Evolutionary conservation across 2,888 invertebrate genomes (phyloP), one percentile per base, ranked within the genome.

Genomic region (Bellardia bayeri): DNA sequence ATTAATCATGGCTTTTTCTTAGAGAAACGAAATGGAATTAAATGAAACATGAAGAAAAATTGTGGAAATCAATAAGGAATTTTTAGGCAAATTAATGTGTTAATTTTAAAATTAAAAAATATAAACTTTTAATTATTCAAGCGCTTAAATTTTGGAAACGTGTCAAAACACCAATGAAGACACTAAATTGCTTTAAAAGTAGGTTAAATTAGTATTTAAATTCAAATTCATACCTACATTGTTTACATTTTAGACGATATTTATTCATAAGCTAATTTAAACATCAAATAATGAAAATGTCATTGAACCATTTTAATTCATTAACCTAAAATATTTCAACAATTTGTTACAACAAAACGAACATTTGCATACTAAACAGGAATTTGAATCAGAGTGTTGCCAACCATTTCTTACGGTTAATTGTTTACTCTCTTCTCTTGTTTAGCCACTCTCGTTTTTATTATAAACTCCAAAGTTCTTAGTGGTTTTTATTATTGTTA

Each of bases 251-350:
- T 54, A 16, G 54, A 23, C n/a, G 5, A 4, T 7, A 54, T 16
- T 54, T 54, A 51, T 54, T 16, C 6, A 54, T n/a, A 40, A 40
- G 23, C 23, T 23, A 40, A 40, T 2, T 13, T 13, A 45, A 45
- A 13, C 11, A 45, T n/a, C n/a, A 13, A n/a, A 54, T 66, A 45
- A 66, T 42, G 14, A 40, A 58, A 72, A 58, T 42, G 71, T 71
- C 71, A 7, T 56, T 16, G 71, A 54, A 71, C 71, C 56, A 11
- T 54, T 42, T 6, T 23, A 72, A 45, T 51, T 69, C 9, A 63
- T 61, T 49, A 61, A 74, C 58, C 68, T 45, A 14, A 14, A 69
- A 49, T 45, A n/a, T 45, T 51, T n/a, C 4, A 23, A 66, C 9
- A 51, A 69, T 14, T 5, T 13, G 2, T 0, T 11, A 33, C 30